phyloP scores from a whole-genome alignment of 30 jellyfish, hydroid and myxozoan species.

The Turritopsis rubra region DNA sequence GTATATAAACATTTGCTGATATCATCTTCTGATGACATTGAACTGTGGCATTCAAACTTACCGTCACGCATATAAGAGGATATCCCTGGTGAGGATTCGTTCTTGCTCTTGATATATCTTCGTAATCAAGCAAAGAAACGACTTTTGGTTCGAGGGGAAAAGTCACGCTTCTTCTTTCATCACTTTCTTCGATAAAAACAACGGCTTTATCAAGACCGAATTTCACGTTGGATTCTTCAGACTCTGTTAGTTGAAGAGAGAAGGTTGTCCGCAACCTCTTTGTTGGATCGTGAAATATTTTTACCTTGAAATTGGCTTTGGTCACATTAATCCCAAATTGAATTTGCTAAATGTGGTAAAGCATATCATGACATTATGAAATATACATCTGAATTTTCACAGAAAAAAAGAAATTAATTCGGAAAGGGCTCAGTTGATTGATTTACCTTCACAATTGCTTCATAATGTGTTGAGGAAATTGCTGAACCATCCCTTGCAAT shows the following conservation, averaged over 20 bases:
- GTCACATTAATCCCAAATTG: conserved; percentile 60
- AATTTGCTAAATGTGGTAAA: conserved; percentile 38
- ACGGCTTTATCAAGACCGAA: conserved; percentile 59
- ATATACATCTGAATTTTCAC: background rate
- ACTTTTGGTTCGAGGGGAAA: conserved; percentile 90
- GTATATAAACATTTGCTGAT: background rate
- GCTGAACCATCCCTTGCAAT: conserved; percentile 97
- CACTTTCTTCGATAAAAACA: conserved; percentile 75
- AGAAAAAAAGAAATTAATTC: background rate
- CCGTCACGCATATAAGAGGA: conserved; percentile 98
- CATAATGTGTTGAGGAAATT: conserved; percentile 68
- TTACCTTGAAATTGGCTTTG: conserved; percentile 41
- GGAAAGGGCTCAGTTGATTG: background rate
- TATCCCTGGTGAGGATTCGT: conserved; percentile 74
- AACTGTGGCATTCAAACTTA: background rate
- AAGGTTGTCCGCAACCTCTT: conserved; percentile 80
- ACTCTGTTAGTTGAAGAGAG: conserved; percentile 50
- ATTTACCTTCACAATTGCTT: conserved; percentile 76
- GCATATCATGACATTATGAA: background rate
- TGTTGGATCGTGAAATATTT: conserved; percentile 55
- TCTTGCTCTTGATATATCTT: conserved; percentile 43
- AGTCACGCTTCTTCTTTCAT: conserved; percentile 74
- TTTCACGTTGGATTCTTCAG: conserved; percentile 41
- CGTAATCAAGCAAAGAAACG: conserved; percentile 78
- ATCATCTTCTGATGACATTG: background rate